Conservation (phyloP, 2,888 invertebrate species). For the Pterobdella sp. region DNA sequence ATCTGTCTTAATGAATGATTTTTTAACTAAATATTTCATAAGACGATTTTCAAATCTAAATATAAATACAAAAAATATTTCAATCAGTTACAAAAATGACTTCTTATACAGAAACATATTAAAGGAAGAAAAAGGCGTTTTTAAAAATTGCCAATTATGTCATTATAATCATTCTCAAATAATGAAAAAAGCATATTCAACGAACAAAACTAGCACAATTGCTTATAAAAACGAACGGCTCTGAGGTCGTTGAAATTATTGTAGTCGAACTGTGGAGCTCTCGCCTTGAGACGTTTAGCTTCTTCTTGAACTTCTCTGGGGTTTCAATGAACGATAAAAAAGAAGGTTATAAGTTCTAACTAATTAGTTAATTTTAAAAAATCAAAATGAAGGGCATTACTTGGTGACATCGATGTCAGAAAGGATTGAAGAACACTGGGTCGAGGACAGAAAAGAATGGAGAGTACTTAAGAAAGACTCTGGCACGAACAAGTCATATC, state of each 20-base stretch:
- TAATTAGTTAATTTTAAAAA: neutral
- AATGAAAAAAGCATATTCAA: neutral
- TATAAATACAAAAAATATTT: too few species aligned
- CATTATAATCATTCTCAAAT: neutral
- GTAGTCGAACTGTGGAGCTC: constrained; percentile 1
- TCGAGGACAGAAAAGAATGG: neutral
- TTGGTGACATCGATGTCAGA: neutral
- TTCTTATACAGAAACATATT: neutral
- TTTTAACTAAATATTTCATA: too few species aligned
- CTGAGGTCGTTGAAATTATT: constrained; percentile 7
- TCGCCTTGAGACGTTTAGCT: neutral
- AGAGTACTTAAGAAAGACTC: neutral
- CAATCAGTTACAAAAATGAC: neutral
- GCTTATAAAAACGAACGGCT: too few species aligned
- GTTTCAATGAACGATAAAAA: neutral
- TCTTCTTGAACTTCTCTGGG: neutral
- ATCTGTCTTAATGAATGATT: constrained; percentile 5
- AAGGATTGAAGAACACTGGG: neutral
- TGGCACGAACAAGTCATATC: constrained; percentile 1
- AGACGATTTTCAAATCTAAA: too few species aligned
- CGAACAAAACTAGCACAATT: too few species aligned
- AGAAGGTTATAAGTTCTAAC: neutral
- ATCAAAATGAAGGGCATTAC: neutral
- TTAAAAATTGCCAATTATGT: neutral
- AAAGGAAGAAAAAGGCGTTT: neutral